Conservation (phyloP, 2,797 vertebrate genomes). For the Yasuhikotakia modesta region DNA sequence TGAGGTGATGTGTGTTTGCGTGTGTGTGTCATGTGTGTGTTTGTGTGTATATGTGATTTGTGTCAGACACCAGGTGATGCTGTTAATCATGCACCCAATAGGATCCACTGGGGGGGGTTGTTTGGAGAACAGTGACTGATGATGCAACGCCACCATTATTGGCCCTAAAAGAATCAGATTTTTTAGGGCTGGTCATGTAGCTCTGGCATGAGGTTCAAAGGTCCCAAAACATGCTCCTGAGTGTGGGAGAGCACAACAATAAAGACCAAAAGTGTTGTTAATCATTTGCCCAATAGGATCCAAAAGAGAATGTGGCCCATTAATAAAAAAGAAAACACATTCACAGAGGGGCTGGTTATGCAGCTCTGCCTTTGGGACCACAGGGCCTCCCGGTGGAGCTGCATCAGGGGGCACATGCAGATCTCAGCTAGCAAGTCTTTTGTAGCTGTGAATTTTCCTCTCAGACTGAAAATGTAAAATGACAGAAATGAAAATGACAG, state of each 20-base stretch:
- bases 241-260: neutral
- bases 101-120: constrained; percentile 28
- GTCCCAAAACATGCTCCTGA: neutral
- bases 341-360: neutral
- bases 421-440: neutral
- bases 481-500: too few species aligned
- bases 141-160: neutral
- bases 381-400: constrained; percentile 15
- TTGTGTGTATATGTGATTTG: constrained; percentile 35
- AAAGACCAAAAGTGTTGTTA: constrained; percentile 38
- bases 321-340: neutral
- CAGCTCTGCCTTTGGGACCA: constrained; percentile 11
- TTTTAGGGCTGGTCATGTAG: neutral
- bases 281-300: constrained; percentile 45
- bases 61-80: constrained; percentile 14
- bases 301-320: constrained; percentile 9
- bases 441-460: neutral
- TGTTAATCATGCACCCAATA: constrained; percentile 52
- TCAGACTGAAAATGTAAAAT: too few species aligned
- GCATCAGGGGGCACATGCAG: neutral
- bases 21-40: too few species aligned
- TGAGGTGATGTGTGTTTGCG: too few species aligned
- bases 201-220: neutral
- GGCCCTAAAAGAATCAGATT: neutral
- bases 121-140: neutral